phyloP scores from a whole-genome alignment of 2,888 invertebrate genomes.

The Drosophila infuscata region DNA sequence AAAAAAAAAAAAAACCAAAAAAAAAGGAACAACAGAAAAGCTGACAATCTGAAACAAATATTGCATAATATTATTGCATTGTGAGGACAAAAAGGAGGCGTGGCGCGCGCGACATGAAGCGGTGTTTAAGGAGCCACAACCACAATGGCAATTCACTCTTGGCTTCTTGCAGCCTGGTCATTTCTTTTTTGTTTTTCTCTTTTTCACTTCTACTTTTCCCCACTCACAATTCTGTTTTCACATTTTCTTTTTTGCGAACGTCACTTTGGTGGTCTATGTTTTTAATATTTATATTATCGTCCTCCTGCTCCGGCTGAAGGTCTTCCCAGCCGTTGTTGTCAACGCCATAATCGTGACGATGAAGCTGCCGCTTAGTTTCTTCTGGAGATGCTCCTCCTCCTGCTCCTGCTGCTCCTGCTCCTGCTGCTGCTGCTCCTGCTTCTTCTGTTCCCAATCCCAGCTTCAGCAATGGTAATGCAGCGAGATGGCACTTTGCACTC shows the following conservation, averaged over 20 bases:
- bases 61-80: conserved; percentile 65
- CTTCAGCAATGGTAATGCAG: conserved; percentile 28
- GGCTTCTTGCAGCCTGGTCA: conserved; percentile 37
- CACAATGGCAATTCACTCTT: conserved; percentile 66
- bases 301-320: neutral
- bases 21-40: conserved; percentile 5
- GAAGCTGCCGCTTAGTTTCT: conserved; percentile 1
- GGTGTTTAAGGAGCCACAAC: conserved; percentile 55
- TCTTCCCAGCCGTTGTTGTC: conserved; percentile 23
- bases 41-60: conserved; percentile 64
- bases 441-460: neutral
- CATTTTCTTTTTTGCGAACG: conserved; percentile 1
- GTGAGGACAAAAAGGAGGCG: conserved; percentile 5
- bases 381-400: neutral
- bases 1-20: neutral
- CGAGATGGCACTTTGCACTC: conserved; percentile 42
- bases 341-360: conserved; percentile 47
- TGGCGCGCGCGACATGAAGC: conserved; percentile 24
- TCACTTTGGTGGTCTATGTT: conserved; percentile 34
- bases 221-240: neutral
- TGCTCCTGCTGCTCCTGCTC: neutral
- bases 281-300: conserved; percentile 67
- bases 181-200: neutral
- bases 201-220: neutral
- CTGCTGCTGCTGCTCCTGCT: neutral